Evolutionary conservation across 1,140 invertebrate genomes (phyloP).

Genomic region (Trissolcus basalis): DNA sequence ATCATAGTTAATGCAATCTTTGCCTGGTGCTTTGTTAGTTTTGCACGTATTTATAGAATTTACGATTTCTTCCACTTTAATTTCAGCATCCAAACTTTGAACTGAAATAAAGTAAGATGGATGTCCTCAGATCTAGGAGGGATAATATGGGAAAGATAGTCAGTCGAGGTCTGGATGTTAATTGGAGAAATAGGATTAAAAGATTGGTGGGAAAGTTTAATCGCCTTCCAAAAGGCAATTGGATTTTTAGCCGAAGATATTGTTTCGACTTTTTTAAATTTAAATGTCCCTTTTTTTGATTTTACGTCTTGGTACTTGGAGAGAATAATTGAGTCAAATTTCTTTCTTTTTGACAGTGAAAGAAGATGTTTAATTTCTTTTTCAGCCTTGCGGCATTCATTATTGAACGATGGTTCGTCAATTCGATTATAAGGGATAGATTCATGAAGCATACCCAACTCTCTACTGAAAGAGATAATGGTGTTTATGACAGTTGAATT

Average conservation of each 20-base stretch:
- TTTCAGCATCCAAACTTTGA: too few relatives aligned
- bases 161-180: background rate
- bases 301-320: background rate
- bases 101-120: too few relatives aligned
- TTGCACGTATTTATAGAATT: conserved; percentile 12
- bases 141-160: background rate
- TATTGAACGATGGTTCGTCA: background rate
- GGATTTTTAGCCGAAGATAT: too few relatives aligned
- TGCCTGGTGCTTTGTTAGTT: conserved; percentile 21
- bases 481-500: background rate
- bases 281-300: background rate
- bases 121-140: too few relatives aligned
- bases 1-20: conserved; percentile 19
- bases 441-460: background rate
- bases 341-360: background rate
- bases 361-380: background rate
- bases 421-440: background rate
- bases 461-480: background rate
- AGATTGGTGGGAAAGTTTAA: background rate
- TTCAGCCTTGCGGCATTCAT: background rate
- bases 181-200: background rate
- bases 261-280: too few relatives aligned
- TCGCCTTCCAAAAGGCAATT: background rate
- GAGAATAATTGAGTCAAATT: background rate
- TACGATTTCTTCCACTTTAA: conserved; percentile 9